Conservation (phyloP, 2,888 invertebrate species). For the Halocaridina rubra region DNA sequence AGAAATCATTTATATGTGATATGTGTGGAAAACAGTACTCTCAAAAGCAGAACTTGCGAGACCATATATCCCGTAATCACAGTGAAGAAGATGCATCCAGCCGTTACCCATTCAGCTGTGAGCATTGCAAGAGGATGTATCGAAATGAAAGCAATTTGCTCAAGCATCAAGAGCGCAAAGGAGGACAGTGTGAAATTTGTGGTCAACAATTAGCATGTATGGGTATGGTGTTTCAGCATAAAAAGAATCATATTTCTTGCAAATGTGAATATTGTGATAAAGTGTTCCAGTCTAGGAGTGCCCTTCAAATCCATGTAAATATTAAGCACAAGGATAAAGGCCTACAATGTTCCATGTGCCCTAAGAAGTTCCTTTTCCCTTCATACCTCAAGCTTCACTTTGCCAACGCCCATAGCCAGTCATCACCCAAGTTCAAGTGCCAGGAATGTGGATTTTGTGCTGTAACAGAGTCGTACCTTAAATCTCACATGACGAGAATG, state of each 20-base stretch:
- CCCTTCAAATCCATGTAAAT: not conserved
- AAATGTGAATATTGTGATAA: constrained; percentile 6
- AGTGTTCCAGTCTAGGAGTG: not conserved
- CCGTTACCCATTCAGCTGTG: constrained; percentile 2
- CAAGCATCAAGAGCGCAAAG: not conserved
- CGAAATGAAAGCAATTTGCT: not conserved
- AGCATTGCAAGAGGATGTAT: constrained; percentile 11
- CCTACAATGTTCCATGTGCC: constrained; percentile 3
- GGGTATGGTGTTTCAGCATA: not conserved
- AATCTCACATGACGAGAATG: not conserved
- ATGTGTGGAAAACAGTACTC: constrained; percentile 22
- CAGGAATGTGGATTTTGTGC: not conserved
- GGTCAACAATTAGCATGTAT: not conserved
- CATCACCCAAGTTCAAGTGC: not conserved
- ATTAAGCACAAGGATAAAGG: not conserved
- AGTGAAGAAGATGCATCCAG: not conserved
- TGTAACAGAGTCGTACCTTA: not conserved
- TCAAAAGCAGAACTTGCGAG: constrained; percentile 4
- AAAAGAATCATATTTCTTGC: not conserved
- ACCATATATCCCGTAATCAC: constrained; percentile 1
- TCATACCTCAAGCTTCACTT: not conserved
- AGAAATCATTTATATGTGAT: constrained; percentile 6
- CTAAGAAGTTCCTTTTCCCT: not conserved
- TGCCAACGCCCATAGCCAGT: not conserved
- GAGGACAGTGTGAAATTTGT: constrained; percentile 2